Evolutionary conservation across 1,140 invertebrate species (phyloP).

Genomic region (Drosophila tropicalis): DNA sequence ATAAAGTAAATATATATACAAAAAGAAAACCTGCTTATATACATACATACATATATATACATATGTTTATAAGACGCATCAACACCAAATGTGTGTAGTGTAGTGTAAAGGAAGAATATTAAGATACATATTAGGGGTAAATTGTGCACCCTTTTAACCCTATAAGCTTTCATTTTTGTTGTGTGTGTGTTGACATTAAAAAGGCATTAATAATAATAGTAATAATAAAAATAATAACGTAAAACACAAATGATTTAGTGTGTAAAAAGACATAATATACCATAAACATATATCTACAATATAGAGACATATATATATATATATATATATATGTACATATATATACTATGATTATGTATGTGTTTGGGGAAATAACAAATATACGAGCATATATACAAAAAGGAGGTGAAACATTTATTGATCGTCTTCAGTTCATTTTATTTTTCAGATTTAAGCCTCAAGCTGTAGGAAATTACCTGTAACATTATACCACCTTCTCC

Average conservation of each 20-base stretch:
- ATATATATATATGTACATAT: slow-evolving; percentile 31
- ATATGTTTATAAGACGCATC: slow-evolving; percentile 27
- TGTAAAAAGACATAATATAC: slow-evolving; percentile 43
- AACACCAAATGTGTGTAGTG: slow-evolving; percentile 48
- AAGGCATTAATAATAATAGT: slow-evolving; percentile 7
- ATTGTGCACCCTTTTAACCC: slow-evolving; percentile 1
- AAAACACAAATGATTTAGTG: slow-evolving; percentile 53
- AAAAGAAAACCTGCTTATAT: slow-evolving; percentile 54
- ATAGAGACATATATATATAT: slow-evolving; percentile 23
- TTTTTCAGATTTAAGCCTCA: slow-evolving; percentile 35
- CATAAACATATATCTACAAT: slow-evolving; percentile 32
- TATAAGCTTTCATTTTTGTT: slow-evolving; percentile 23
- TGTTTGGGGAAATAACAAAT: slow-evolving; percentile 58
- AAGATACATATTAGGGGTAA: slow-evolving; percentile 16
- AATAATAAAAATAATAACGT: slow-evolving; percentile 15
- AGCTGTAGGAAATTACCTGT: slow-evolving; percentile 64
- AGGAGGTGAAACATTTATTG: slow-evolving; percentile 13
- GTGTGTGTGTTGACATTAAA: slow-evolving; percentile 18
- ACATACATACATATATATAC: slow-evolving; percentile 52
- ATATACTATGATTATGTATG: slow-evolving; percentile 22
- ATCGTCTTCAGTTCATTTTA: slow-evolving; percentile 1
- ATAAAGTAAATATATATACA: background rate
- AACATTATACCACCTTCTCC: slow-evolving; percentile 60
- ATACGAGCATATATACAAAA: slow-evolving; percentile 49
- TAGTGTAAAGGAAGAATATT: slow-evolving; percentile 36